Conservation (phyloP, 2,888 invertebrate species). For the Arctia plantaginis region DNA sequence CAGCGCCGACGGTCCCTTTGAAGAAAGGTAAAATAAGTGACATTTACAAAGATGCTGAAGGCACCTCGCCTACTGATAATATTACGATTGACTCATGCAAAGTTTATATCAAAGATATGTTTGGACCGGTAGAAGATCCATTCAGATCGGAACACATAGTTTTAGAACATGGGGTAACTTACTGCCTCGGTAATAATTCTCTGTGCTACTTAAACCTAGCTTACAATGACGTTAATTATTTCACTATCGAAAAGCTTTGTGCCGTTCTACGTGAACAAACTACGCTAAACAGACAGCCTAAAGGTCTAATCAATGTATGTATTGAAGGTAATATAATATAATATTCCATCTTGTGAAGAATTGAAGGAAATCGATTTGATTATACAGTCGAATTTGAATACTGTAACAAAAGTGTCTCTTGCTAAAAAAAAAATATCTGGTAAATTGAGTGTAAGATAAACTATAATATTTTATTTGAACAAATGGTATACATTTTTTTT, state of each 20-base stretch:
- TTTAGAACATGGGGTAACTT: conserved; percentile 43
- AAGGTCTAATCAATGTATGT: conserved; percentile 64
- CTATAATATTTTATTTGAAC: background rate
- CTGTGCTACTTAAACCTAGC: conserved; percentile 67
- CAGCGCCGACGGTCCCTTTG: background rate
- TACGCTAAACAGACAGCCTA: conserved; percentile 53
- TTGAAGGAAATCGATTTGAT: conserved; percentile 56
- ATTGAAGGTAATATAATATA: conserved; percentile 74
- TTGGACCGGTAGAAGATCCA: conserved; percentile 62
- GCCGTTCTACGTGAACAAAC: conserved; percentile 61
- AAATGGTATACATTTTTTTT: background rate
- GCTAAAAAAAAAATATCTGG: background rate
- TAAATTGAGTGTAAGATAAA: background rate
- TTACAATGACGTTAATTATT: conserved; percentile 65
- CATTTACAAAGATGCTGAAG: background rate
- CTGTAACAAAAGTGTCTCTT: background rate
- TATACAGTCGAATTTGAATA: conserved; percentile 47
- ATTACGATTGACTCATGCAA: background rate
- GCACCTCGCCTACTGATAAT: background rate
- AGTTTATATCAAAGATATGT: conserved; percentile 30
- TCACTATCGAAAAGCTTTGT: conserved; percentile 58
- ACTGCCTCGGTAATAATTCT: conserved; percentile 66
- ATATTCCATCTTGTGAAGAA: conserved; percentile 65
- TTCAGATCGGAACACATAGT: conserved; percentile 52
- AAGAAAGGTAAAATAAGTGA: background rate